Evolutionary conservation across 1,140 invertebrate species (phyloP).

Genomic region (Metaphire vulgaris): DNA sequence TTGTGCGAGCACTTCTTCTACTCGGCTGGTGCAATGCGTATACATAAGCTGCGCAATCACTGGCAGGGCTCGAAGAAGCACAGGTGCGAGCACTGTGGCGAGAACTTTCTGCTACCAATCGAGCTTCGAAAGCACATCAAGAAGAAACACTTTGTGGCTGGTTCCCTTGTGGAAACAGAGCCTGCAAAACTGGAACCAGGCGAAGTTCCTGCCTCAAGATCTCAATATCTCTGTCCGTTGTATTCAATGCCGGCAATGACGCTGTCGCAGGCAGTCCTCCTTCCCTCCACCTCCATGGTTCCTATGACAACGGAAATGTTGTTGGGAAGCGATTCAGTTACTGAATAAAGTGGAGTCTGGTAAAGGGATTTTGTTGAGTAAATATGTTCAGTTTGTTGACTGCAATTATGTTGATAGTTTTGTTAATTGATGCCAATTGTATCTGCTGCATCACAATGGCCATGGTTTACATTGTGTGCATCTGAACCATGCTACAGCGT

Average conservation of each 20-base stretch:
- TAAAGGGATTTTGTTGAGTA: too few species aligned
- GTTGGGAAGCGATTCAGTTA: background rate
- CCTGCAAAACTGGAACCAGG: background rate
- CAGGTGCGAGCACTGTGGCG: slow-evolving; percentile 23
- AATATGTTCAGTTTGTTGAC: too few species aligned
- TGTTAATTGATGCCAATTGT: too few species aligned
- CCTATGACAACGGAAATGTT: background rate
- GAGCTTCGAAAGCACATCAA: slow-evolving; percentile 30
- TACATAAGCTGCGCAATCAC: slow-evolving; percentile 31
- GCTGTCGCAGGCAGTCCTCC: background rate
- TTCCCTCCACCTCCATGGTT: background rate
- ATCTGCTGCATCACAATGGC: too few species aligned
- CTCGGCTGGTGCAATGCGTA: slow-evolving; percentile 29
- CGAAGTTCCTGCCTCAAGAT: background rate
- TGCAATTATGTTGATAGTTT: too few species aligned
- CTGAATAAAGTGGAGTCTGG: background rate
- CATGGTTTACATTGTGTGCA: too few species aligned
- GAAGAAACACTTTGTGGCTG: slow-evolving; percentile 19
- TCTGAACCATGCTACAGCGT: too few species aligned
- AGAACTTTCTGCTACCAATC: slow-evolving; percentile 28
- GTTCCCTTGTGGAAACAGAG: background rate
- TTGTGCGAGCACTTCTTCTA: slow-evolving; percentile 27
- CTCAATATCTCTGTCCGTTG: background rate
- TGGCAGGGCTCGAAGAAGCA: slow-evolving; percentile 30
- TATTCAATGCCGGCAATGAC: background rate